Percentiles rank a stretch among this genome's conserved stretches.
Conservation (phyloP, 1,140 invertebrate genomes). For the Drosophila bocqueti region DNA sequence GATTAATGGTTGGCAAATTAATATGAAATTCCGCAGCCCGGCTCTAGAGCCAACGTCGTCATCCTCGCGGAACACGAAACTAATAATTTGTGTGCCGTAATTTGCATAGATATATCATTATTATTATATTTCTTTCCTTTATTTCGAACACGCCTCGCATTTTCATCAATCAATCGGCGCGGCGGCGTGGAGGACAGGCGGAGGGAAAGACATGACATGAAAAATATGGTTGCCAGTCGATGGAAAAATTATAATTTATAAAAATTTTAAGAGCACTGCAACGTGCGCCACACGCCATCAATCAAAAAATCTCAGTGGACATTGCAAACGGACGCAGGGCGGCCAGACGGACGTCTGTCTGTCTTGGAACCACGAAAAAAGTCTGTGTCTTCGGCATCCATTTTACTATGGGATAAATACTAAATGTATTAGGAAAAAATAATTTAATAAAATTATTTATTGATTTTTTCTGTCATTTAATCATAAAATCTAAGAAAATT, state of each 20-base stretch:
- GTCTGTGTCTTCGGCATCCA: not conserved
- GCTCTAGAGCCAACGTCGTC: slow-evolving; percentile 13
- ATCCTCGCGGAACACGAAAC: slow-evolving; percentile 63
- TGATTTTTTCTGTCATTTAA: not conserved
- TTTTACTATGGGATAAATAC: not conserved
- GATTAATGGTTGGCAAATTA: slow-evolving; percentile 79
- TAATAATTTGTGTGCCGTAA: slow-evolving; percentile 73
- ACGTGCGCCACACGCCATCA: slow-evolving; percentile 72
- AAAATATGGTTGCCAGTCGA: slow-evolving; percentile 73
- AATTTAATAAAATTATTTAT: no score
- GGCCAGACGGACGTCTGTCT: slow-evolving; percentile 34
- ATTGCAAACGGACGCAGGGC: slow-evolving; percentile 23
- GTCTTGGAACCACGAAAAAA: slow-evolving; percentile 26
- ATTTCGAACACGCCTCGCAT: slow-evolving; percentile 70
- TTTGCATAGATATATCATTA: slow-evolving; percentile 83
- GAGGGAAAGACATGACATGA: slow-evolving; percentile 61
- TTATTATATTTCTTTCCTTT: slow-evolving; percentile 67
- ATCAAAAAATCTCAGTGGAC: slow-evolving; percentile 72
- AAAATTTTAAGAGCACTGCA: slow-evolving; percentile 75
- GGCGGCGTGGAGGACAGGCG: slow-evolving; percentile 14
- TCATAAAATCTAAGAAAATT: not conserved
- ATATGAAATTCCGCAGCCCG: slow-evolving; percentile 56
- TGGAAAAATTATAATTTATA: slow-evolving; percentile 80
- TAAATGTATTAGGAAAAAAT: not conserved
- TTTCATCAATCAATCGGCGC: slow-evolving; percentile 76